phyloP scores from a whole-genome alignment of 1,140 invertebrate genomes.

The Temnothorax nylanderi region DNA sequence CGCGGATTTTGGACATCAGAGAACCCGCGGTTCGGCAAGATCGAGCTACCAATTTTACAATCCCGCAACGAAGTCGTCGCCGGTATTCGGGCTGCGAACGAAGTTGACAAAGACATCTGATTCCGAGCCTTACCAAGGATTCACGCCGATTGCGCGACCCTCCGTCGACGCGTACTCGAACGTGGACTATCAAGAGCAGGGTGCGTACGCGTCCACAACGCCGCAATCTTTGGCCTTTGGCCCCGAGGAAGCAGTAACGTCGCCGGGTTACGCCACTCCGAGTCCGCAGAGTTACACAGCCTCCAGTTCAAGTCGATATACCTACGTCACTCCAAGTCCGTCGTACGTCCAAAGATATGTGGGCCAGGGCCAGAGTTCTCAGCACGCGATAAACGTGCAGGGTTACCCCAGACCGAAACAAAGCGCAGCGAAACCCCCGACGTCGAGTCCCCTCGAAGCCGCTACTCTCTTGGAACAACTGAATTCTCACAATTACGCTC shows the following conservation, averaged over 20 bases:
- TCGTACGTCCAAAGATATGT: conserved; percentile 28
- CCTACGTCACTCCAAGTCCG: conserved; percentile 24
- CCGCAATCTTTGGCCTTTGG: conserved; percentile 37
- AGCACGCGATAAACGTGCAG: conserved; percentile 13
- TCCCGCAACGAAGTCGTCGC: conserved; percentile 4
- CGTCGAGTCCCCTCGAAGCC: conserved; percentile 6
- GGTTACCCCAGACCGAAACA: background rate
- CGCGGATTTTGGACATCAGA: background rate
- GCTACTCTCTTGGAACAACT: background rate
- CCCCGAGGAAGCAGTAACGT: background rate
- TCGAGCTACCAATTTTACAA: conserved; percentile 1
- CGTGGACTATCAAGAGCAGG: conserved; percentile 44
- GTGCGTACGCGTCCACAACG: conserved; percentile 17
- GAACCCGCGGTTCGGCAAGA: background rate
- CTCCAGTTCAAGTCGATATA: conserved; percentile 7
- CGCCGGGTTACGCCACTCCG: conserved; percentile 16
- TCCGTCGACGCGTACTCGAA: conserved; percentile 58
- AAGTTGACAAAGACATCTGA: conserved; percentile 74
- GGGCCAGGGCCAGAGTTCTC: conserved; percentile 4
- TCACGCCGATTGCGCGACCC: conserved; percentile 55
- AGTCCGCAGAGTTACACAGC: conserved; percentile 14
- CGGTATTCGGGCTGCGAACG: conserved; percentile 77
- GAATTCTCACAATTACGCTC: conserved; percentile 12
- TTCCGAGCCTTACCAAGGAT: conserved; percentile 63
- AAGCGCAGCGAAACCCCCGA: background rate